phyloP scores from a whole-genome alignment of 2,888 invertebrate genomes.

The Seira ritae region DNA sequence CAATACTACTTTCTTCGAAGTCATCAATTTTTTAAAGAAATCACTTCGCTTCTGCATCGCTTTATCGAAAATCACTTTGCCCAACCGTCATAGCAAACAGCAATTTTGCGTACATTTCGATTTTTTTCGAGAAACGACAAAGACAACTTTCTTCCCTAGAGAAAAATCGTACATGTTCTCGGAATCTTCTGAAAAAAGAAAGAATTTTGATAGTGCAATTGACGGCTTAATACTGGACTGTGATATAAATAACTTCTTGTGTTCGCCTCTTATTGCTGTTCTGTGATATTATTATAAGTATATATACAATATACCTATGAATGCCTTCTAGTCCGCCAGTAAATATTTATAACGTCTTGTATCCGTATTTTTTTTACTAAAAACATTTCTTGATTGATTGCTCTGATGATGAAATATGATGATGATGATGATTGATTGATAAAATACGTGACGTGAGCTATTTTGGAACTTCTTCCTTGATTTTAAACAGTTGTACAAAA shows the following conservation, averaged over 20 bases:
- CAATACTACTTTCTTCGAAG: not conserved
- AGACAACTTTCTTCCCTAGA: not conserved
- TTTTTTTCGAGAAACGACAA: not conserved
- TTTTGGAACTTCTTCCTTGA: constrained; percentile 67
- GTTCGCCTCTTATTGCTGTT: constrained; percentile 72
- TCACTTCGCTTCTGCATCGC: not conserved
- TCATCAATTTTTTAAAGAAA: not conserved
- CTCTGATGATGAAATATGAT: constrained; percentile 47
- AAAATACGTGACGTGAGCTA: constrained; percentile 59
- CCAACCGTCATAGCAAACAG: not conserved
- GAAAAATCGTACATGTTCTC: not conserved
- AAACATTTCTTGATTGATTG: constrained; percentile 60
- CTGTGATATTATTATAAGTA: constrained; percentile 66
- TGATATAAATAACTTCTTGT: constrained; percentile 69
- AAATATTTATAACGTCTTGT: constrained; percentile 60
- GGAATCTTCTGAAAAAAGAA: constrained; percentile 15
- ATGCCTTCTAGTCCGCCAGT: constrained; percentile 68
- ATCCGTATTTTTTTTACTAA: constrained; percentile 62
- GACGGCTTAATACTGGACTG: constrained; percentile 73
- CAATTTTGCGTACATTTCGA: not conserved
- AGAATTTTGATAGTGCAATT: constrained; percentile 62
- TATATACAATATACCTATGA: constrained; percentile 53
- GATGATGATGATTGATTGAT: constrained; percentile 18
- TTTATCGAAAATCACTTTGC: not conserved
- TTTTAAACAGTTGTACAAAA: constrained; percentile 72